phyloP scores from a whole-genome alignment of 1,140 invertebrate genomes.

The Gerris buenoi region DNA sequence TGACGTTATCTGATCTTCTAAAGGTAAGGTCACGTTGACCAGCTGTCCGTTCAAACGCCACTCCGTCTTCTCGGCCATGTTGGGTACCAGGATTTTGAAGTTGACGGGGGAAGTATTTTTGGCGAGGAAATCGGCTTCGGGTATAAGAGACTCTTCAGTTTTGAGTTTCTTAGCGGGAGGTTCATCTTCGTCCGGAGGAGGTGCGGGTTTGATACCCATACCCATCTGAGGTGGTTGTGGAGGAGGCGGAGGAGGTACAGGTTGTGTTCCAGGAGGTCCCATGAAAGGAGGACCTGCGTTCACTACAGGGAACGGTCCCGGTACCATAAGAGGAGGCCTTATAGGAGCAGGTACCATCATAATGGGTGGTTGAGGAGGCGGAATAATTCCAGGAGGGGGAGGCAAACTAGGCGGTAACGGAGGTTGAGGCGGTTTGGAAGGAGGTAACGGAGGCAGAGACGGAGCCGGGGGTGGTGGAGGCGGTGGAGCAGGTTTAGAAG shows the following conservation, averaged over 20 bases:
- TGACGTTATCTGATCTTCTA: constrained; percentile 64
- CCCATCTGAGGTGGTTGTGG: constrained; percentile 17
- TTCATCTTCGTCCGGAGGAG: constrained; percentile 48
- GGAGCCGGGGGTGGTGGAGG: constrained; percentile 27
- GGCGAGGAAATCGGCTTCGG: constrained; percentile 67
- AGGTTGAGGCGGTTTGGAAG: constrained; percentile 15
- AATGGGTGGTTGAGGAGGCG: constrained; percentile 36
- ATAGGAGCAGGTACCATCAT: constrained; percentile 43
- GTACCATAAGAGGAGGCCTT: constrained; percentile 28
- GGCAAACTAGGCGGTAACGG: constrained; percentile 20
- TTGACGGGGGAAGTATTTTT: constrained; percentile 52
- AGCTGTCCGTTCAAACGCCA: constrained; percentile 93
- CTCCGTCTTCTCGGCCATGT: constrained; percentile 77
- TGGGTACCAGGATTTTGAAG: constrained; percentile 64
- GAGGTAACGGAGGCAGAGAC: constrained; percentile 12
- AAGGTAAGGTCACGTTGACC: constrained; percentile 58
- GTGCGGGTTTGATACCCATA: neutral
- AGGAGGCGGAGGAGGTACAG: constrained; percentile 18
- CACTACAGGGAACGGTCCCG: constrained; percentile 33
- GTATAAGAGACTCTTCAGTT: constrained; percentile 82
- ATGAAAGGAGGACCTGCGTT: constrained; percentile 27
- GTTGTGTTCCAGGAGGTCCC: constrained; percentile 17
- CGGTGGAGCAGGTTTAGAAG: constrained; percentile 23
- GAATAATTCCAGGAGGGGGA: constrained; percentile 29
- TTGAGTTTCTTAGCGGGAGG: constrained; percentile 74